Evolutionary conservation across 2,113 vertebrate species (phyloP).

Genomic region (Plestiodon gilberti): DNA sequence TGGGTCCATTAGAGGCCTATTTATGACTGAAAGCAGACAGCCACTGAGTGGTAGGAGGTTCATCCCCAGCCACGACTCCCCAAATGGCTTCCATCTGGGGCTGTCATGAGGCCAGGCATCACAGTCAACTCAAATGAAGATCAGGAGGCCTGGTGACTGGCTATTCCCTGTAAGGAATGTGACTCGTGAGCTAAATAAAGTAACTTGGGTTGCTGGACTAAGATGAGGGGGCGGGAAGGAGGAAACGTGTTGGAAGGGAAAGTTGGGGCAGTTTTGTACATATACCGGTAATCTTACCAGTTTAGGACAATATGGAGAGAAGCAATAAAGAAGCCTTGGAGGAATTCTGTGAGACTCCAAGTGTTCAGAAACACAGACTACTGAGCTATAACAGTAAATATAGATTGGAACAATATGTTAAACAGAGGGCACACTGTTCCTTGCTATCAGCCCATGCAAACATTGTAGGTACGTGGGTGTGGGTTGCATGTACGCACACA

Average conservation of each 20-base stretch:
- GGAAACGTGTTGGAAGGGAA: background rate
- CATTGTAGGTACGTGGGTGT: background rate
- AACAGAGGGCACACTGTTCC: background rate
- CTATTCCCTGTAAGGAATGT: background rate
- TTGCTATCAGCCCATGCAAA: background rate
- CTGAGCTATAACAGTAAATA: slow-evolving; percentile 6
- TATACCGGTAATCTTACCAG: background rate
- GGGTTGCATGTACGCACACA: background rate
- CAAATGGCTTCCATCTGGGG: background rate
- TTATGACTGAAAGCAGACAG: background rate
- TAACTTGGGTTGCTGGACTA: background rate
- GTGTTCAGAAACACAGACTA: background rate
- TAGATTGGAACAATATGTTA: slow-evolving; percentile 9
- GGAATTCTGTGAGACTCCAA: background rate
- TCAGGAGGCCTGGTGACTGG: background rate
- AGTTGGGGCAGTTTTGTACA: background rate
- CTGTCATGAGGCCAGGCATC: background rate
- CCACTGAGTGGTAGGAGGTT: background rate
- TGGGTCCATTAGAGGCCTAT: background rate
- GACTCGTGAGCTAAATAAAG: background rate
- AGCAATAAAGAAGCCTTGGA: background rate
- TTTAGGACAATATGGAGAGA: background rate
- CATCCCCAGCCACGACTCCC: background rate
- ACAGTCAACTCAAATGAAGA: background rate
- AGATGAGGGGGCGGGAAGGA: too few relatives aligned